Evolutionary conservation across 2,113 vertebrate genomes (phyloP).

Genomic region (Chelonoidis abingdonii): DNA sequence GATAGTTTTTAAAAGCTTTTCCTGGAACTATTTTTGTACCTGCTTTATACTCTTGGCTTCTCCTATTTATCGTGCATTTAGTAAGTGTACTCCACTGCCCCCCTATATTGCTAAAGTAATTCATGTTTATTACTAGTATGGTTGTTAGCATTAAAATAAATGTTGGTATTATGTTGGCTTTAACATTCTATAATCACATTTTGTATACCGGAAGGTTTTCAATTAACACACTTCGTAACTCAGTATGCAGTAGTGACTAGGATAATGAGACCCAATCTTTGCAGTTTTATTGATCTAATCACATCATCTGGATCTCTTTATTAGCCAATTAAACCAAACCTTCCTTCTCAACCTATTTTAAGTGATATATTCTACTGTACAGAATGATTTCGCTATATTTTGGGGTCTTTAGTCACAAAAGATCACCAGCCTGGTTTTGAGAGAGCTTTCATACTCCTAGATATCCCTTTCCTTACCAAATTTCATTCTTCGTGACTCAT

Average conservation of each 20-base stretch:
- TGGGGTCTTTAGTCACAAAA: not conserved
- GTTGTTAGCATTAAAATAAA: constrained; percentile 6
- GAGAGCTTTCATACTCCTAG: not conserved
- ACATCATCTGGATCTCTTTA: constrained; percentile 7
- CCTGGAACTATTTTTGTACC: not conserved
- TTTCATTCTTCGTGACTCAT: not conserved
- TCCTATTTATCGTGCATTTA: constrained; percentile 35
- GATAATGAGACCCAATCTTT: constrained; percentile 33
- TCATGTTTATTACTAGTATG: constrained; percentile 37
- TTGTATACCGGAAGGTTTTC: constrained; percentile 19
- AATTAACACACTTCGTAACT: constrained; percentile 29
- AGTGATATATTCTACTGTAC: not conserved
- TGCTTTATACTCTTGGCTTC: not conserved
- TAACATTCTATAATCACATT: constrained; percentile 10
- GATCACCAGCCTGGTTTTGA: not conserved
- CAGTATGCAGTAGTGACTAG: not conserved
- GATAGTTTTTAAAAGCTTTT: no score
- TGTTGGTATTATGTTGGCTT: constrained; percentile 52
- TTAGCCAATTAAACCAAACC: constrained; percentile 18
- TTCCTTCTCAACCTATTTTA: not conserved
- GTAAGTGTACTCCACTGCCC: constrained; percentile 23
- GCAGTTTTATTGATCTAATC: constrained; percentile 37
- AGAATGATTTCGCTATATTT: not conserved
- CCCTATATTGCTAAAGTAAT: constrained; percentile 33
- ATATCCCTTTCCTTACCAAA: not conserved